These are phyloP conservation scores for Pseudorectes ferrugineus DNA, from an alignment of 2,113 vertebrate species.

Conservation along the genomic window DNA sequence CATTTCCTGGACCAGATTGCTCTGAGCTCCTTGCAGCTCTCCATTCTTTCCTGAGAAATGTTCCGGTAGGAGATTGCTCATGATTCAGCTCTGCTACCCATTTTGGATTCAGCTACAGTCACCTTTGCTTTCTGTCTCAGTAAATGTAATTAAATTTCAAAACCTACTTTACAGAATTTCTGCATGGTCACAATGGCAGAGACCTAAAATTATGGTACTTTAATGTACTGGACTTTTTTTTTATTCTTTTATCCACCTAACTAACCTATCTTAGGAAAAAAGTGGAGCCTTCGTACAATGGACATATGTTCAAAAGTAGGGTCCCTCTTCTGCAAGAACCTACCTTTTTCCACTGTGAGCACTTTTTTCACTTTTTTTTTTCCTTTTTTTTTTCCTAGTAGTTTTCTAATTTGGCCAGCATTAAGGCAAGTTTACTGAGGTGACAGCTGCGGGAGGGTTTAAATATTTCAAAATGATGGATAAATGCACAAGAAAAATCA, in stretches of 20 bases:
- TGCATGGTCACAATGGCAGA: not conserved
- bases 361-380: not conserved
- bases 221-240: not conserved
- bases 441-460: not conserved
- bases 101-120: not conserved
- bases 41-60: not conserved
- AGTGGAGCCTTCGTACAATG: not conserved
- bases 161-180: not conserved
- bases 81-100: not conserved
- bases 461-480: not conserved
- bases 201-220: not conserved
- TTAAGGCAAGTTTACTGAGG: not conserved
- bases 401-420: not conserved
- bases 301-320: not conserved
- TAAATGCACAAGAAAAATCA: not conserved
- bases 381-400: not conserved
- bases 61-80: accelerated
- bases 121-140: not conserved
- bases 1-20: not conserved
- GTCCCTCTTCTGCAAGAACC: not conserved
- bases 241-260: not conserved
- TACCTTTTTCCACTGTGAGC: not conserved
- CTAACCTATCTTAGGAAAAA: not conserved
- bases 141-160: not conserved
- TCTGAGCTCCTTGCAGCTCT: not conserved